These are phyloP conservation scores for Penaeus indicus DNA, from an alignment of 1,140 invertebrate species.

Conservation along the genomic window DNA sequence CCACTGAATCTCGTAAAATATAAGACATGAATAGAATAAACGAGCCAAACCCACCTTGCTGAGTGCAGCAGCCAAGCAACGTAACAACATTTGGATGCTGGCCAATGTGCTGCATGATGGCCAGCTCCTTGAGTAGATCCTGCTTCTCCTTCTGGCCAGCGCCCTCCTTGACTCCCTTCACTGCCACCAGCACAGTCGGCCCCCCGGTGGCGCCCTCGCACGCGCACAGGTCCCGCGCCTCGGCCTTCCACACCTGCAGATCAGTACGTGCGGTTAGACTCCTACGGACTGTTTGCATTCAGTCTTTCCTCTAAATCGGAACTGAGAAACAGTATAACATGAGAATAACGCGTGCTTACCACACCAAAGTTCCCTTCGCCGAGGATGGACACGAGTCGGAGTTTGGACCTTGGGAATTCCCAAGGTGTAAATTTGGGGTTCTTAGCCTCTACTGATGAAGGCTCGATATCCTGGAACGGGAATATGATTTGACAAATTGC, in stretches of 20 bases:
- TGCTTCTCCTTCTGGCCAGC: conserved; percentile 82
- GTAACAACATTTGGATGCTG: conserved; percentile 89
- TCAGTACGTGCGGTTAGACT: conserved; percentile 31
- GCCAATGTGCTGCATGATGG: conserved; percentile 87
- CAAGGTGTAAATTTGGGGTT: conserved; percentile 73
- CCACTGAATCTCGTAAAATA: background rate
- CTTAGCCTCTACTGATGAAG: conserved; percentile 50
- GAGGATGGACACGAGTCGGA: conserved; percentile 83
- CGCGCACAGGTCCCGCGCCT: conserved; percentile 83
- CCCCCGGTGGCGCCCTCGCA: conserved; percentile 75
- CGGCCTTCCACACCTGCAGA: conserved; percentile 83
- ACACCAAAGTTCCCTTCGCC: conserved; percentile 89
- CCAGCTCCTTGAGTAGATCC: conserved; percentile 82
- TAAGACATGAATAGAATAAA: background rate
- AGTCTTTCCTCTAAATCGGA: background rate
- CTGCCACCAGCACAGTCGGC: conserved; percentile 81
- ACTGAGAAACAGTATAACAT: background rate
- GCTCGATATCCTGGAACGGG: conserved; percentile 31
- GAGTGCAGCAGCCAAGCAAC: conserved; percentile 85
- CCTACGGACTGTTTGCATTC: background rate
- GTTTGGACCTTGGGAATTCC: conserved; percentile 83
- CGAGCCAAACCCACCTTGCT: conserved; percentile 76
- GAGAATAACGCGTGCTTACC: conserved; percentile 71
- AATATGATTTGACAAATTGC: background rate
- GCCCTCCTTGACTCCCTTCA: conserved; percentile 84